Conservation (phyloP, 2,888 invertebrate genomes). For the Idaea dimidiata region DNA sequence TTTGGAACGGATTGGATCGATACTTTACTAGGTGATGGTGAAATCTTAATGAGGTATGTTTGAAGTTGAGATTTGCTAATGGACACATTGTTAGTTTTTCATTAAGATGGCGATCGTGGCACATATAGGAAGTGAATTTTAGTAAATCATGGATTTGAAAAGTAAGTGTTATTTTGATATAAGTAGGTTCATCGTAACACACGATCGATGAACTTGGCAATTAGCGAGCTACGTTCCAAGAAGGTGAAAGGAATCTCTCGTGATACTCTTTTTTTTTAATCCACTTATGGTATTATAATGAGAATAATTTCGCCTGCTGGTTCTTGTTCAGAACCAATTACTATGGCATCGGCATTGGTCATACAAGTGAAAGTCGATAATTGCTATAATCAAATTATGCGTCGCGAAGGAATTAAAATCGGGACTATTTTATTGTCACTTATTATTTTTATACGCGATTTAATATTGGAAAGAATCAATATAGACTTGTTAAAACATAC, state of each 20-base stretch:
- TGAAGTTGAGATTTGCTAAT: neutral
- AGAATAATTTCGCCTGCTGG: conserved; percentile 58
- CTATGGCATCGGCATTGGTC: conserved; percentile 53
- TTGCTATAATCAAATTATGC: conserved; percentile 37
- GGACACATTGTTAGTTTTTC: neutral
- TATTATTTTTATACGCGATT: conserved; percentile 6
- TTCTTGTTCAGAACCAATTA: conserved; percentile 62
- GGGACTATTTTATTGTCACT: conserved; percentile 17
- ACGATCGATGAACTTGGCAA: conserved; percentile 59
- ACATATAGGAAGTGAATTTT: conserved; percentile 2
- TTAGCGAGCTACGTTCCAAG: conserved; percentile 57
- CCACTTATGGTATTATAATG: conserved; percentile 59
- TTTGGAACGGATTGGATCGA: conserved; percentile 8
- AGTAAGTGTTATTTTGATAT: conserved; percentile 24
- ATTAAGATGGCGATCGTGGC: neutral
- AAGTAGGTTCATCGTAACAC: conserved; percentile 42
- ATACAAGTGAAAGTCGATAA: conserved; percentile 67
- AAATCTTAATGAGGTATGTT: neutral
- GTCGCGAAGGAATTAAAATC: conserved; percentile 25
- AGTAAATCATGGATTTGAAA: conserved; percentile 1
- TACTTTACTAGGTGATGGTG: conserved; percentile 4
- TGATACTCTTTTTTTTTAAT: conserved; percentile 55
- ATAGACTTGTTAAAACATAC: conserved; percentile 70
- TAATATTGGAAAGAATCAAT: conserved; percentile 20
- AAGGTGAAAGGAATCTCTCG: conserved; percentile 61